These are phyloP conservation scores for Formicarius rufipectus DNA, from an alignment of 2,113 vertebrate species.

Conservation along the genomic window DNA sequence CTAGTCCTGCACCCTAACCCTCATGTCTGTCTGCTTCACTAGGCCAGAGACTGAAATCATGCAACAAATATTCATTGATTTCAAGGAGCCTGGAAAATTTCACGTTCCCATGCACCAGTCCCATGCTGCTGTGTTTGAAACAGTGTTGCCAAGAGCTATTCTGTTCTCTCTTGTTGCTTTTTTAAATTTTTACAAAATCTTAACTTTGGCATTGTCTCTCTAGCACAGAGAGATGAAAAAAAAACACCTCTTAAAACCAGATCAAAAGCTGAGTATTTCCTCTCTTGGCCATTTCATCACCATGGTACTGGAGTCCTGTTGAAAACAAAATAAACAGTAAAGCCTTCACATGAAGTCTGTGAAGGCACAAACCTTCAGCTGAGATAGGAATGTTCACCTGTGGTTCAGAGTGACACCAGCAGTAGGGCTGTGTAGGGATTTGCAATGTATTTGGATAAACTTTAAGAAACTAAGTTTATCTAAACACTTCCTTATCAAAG, in stretches of 20 bases:
- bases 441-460: background rate
- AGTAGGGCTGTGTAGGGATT: background rate
- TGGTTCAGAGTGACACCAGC: background rate
- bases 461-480: slow-evolving; percentile 1
- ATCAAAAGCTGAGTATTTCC: background rate
- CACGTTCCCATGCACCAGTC: background rate
- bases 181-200: background rate
- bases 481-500: slow-evolving; percentile 36
- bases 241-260: background rate
- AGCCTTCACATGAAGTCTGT: background rate
- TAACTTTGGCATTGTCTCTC: background rate
- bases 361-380: background rate
- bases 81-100: background rate
- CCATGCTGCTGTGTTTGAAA: background rate
- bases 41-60: background rate
- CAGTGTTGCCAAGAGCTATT: background rate
- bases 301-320: background rate
- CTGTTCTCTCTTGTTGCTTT: background rate
- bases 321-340: background rate
- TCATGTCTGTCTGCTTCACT: background rate
- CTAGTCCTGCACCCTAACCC: background rate
- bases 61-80: background rate
- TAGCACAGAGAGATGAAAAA: background rate
- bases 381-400: background rate
- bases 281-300: background rate